Base-by-base conservation (phyloP, 2,888 invertebrate species). In the Drosophila histrio region DNA sequence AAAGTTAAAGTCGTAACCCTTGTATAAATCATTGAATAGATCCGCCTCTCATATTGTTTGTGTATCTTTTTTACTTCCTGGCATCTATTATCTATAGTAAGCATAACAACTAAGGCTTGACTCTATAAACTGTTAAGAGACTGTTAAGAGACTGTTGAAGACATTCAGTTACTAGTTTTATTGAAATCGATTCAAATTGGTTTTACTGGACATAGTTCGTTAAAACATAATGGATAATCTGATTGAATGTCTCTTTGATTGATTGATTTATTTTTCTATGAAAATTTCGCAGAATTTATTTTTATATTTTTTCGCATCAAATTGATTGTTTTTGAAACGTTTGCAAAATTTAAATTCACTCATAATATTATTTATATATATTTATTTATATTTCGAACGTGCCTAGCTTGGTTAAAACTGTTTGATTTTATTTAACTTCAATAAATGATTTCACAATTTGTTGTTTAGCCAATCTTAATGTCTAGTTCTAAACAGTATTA, bases 11-110 rank as follows among this genome's bases (percentile, higher is more conserved):
- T 30, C 26, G 26, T 57, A 56, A 67, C 52, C 58, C 67, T 60
- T 60, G 39, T 43, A 50, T 76, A 67, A 75, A 61, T 72, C 67
- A 67, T 59, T 76, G 39, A 56, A 50, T 47, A 26, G 34, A 19
- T 43, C 19, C 24, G 53, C 15, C 34, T 34, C 13, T 21, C 22
- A 19, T 30, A 17, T 46, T 47, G 34, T 30, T 4, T 21, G 3
- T 26, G 6, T 5, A 0, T 30, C 17, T 22, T 22, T 2, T 2
- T 24, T 22, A 3, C 6, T 7, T 4, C 11, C 9, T 19, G 17
- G n/a, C 36, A 17, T 19, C 2, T 8, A 8, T 15, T 0, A 34
- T 8, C 34, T 15, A 15, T 34, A 34, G 15, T 7, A 32, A 13
- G 7, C n/a, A 19, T 28, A 26, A 30, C 21, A 39, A 11, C n/a